Evolutionary conservation across 2,888 invertebrate genomes (phyloP).

Genomic region (Thereva unica): DNA sequence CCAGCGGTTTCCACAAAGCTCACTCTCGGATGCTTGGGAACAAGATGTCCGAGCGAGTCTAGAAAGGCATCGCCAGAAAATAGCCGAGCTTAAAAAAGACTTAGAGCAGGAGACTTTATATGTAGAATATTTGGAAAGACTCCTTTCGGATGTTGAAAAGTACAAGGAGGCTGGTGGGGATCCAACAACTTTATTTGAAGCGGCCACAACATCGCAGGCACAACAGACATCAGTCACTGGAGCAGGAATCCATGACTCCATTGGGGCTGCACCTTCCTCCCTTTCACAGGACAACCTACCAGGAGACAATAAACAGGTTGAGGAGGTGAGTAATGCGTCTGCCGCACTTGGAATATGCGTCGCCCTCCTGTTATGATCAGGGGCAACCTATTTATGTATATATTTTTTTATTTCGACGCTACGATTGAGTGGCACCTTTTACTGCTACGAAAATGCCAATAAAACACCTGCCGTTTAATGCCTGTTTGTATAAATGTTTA

Average conservation of each 20-base stretch:
- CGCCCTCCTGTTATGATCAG: too few species aligned
- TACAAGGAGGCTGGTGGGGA: slow-evolving; percentile 65
- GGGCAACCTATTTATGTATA: too few species aligned
- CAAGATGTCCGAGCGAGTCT: slow-evolving; percentile 90
- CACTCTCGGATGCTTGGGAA: slow-evolving; percentile 89
- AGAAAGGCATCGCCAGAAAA: slow-evolving; percentile 86
- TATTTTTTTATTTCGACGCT: too few species aligned
- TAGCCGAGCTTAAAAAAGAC: slow-evolving; percentile 78
- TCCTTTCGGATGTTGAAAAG: slow-evolving; percentile 83
- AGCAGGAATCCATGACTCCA: slow-evolving; percentile 27
- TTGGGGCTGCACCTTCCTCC: slow-evolving; percentile 29
- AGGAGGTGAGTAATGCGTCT: slow-evolving; percentile 44
- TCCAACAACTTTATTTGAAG: slow-evolving; percentile 58
- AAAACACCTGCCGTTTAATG: too few species aligned
- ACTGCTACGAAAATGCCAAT: too few species aligned
- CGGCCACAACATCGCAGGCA: slow-evolving; percentile 50
- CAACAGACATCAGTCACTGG: slow-evolving; percentile 38
- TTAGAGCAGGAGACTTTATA: slow-evolving; percentile 89
- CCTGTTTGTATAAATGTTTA: too few species aligned
- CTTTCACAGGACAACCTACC: slow-evolving; percentile 21
- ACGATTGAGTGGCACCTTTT: too few species aligned
- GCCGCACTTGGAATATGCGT: too few species aligned
- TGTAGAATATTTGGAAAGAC: slow-evolving; percentile 83
- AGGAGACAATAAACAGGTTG: slow-evolving; percentile 46
- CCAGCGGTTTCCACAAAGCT: slow-evolving; percentile 88